phyloP scores from a whole-genome alignment of 92 coral and sea anemone genomes.

The Porites cylindrica region DNA sequence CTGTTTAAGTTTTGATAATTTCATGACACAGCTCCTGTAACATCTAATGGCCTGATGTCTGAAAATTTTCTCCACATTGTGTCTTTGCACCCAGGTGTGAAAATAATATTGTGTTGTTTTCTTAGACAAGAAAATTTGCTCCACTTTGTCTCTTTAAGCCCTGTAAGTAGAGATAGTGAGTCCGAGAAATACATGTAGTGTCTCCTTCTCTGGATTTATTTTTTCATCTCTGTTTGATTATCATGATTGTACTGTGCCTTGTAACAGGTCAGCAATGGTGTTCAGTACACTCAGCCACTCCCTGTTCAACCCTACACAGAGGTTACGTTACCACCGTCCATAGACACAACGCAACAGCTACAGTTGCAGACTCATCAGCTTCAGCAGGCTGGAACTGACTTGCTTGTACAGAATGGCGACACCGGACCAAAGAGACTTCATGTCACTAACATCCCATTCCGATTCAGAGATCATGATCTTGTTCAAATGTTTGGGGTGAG shows the following conservation, averaged over 20 bases:
- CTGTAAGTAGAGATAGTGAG: too few relatives aligned
- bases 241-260: neutral
- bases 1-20: too few relatives aligned
- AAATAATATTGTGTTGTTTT: too few relatives aligned
- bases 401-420: conserved; percentile 62
- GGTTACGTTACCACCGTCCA: conserved; percentile 60
- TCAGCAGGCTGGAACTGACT: conserved; percentile 44
- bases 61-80: too few relatives aligned
- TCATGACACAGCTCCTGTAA: too few relatives aligned
- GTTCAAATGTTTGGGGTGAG: conserved; percentile 98
- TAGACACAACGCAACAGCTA: conserved; percentile 58
- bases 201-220: too few relatives aligned
- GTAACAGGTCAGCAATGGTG: conserved; percentile 81
- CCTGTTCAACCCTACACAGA: conserved; percentile 65
- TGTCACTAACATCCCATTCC: conserved; percentile 95
- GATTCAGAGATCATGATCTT: conserved; percentile 92
- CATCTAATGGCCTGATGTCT: too few relatives aligned
- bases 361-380: conserved; percentile 71
- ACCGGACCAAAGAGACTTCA: conserved; percentile 90
- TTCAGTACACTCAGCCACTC: conserved; percentile 75
- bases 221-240: too few relatives aligned
- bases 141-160: too few relatives aligned
- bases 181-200: too few relatives aligned
- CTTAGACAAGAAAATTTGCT: too few relatives aligned
- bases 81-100: too few relatives aligned